Conservation (phyloP, 1,140 invertebrate genomes). For the Homalodisca vitripennis region DNA sequence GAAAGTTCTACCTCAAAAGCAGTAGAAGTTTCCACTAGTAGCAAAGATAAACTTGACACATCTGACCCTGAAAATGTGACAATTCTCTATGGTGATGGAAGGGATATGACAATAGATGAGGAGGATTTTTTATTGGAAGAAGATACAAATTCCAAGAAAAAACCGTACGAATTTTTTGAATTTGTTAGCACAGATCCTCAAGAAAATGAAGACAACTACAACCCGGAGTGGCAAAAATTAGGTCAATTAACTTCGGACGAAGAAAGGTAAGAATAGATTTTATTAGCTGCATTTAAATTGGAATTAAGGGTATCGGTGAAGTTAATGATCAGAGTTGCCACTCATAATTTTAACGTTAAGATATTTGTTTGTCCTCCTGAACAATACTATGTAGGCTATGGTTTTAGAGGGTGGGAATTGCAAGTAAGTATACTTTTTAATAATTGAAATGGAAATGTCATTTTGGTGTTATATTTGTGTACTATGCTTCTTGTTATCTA, state of each 20-base stretch:
- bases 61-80: neutral
- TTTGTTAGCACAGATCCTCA: conserved; percentile 13
- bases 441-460: too few species aligned
- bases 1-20: neutral
- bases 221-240: conserved; percentile 15
- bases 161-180: conserved; percentile 12
- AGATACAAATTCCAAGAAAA: neutral
- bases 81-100: neutral
- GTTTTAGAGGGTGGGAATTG: neutral
- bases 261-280: conserved; percentile 13
- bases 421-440: neutral
- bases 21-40: neutral
- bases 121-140: neutral
- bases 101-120: neutral
- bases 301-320: neutral
- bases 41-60: neutral
- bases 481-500: too few species aligned
- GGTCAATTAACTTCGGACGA: conserved; percentile 7
- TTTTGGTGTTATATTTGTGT: too few species aligned
- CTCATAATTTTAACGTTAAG: neutral
- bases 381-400: too few species aligned
- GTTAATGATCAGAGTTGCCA: neutral
- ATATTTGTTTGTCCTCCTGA: too few species aligned
- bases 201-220: conserved; percentile 21
- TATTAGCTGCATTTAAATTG: neutral